A percentile compares a stretch with the other conserved stretches of the same genome.
Conservation (phyloP, 2,888 invertebrate species). For the Psylliodes chrysocephalus region DNA sequence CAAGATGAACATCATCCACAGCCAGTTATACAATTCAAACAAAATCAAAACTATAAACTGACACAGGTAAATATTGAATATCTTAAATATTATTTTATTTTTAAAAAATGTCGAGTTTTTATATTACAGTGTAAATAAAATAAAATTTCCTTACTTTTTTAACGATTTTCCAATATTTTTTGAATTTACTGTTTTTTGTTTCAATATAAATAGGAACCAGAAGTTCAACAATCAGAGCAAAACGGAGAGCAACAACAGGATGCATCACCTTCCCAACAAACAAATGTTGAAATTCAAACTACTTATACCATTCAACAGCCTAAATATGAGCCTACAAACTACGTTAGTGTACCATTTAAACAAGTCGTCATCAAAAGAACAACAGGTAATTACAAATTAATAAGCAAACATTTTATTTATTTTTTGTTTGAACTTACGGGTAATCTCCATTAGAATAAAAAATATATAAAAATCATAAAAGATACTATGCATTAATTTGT, state of each 20-base stretch:
- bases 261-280: neutral
- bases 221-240: conserved; percentile 3
- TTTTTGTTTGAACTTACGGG: too few species aligned
- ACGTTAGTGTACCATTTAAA: conserved; percentile 23
- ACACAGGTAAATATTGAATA: neutral
- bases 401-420: too few species aligned
- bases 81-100: too few species aligned
- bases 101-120: too few species aligned
- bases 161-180: too few species aligned
- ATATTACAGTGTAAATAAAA: too few species aligned
- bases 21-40: neutral
- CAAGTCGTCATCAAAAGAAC: conserved; percentile 56
- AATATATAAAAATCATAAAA: too few species aligned
- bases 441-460: too few species aligned
- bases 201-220: neutral
- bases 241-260: conserved; percentile 10
- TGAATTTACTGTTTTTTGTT: too few species aligned
- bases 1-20: neutral
- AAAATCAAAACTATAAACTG: neutral
- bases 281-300: neutral
- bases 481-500: too few species aligned
- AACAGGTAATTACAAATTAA: too few species aligned
- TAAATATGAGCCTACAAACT: conserved; percentile 8
- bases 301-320: conserved; percentile 17
- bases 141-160: too few species aligned